Evolutionary conservation across 2,113 vertebrate genomes (phyloP).

Genomic region (Gopherus flavomarginatus): DNA sequence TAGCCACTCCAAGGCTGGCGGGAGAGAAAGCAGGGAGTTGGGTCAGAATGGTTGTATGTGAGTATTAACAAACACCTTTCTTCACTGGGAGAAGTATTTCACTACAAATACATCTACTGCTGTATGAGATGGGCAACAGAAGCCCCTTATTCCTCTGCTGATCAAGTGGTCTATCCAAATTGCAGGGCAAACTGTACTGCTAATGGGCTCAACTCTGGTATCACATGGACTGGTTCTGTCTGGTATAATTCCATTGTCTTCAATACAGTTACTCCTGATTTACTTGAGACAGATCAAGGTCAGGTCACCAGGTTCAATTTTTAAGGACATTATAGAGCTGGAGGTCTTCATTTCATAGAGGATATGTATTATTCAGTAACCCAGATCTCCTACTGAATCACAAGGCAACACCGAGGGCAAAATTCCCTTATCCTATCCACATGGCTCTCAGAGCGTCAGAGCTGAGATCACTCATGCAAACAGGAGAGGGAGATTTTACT

Average conservation of each 20-base stretch:
- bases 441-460: neutral
- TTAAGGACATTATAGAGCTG: neutral
- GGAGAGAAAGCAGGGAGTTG: slow-evolving; percentile 10
- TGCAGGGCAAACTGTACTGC: neutral
- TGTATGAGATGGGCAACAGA: neutral
- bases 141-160: neutral
- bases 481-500: neutral
- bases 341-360: neutral
- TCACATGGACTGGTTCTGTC: neutral
- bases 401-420: neutral
- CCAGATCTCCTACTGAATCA: neutral
- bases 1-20: slow-evolving; percentile 90
- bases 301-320: neutral
- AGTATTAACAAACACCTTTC: neutral
- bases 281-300: too few species aligned
- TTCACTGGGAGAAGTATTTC: fast-evolving
- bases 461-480: neutral
- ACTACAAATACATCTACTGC: neutral
- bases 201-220: neutral
- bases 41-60: fast-evolving
- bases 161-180: neutral
- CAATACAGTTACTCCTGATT: too few species aligned
- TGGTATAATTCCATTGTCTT: neutral
- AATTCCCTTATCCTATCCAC: fast-evolving
- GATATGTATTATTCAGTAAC: neutral